Evolutionary conservation across 1,140 invertebrate genomes (phyloP), one percentile per base, ranked within the genome.

Genomic region (Drosophila pachea): DNA sequence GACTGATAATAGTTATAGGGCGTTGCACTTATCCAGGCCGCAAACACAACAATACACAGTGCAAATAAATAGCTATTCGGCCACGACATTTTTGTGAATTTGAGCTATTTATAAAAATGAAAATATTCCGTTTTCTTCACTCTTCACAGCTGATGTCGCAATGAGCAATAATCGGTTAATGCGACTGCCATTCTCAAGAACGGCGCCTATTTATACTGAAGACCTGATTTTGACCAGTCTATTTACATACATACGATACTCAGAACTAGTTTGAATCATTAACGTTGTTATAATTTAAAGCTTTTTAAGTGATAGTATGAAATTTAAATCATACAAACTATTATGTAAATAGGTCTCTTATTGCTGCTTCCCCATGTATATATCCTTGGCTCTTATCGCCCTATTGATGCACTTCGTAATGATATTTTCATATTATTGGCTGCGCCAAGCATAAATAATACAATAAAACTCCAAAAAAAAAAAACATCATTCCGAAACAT

Each of bases 121-220:
- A 38, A 50, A 14, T 63, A 35, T 40, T 14, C 12, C 36, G 22
- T 22, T 22, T 22, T 22, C 22, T 22, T 60, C 32, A 53, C 42
- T 5, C 9, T 53, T 33, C 43, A 43, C 12, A 52, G 61, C 52
- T 50, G 49, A 52, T 43, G 42, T 45, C 67, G n/a, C 58, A 38
- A n/a, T 67, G 32, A 56, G 52, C 7, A 33, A 32, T 31, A 56
- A 36, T 42, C 36, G 31, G 33, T 35, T 14, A 56, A 16, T 68
- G 66, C 16, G 60, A 32, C 32, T 47, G 9, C 16, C 29, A 49
- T 9, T 33, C 7, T n/a, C 31, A 32, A 52, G 45, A 58, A 47
- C 43, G 32, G 36, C 40, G 58, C 33, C 67, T 69, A 65, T 69
- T 65, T 69, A 69, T 69, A 69, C 40, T 8, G 11, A 7, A 42